Evolutionary conservation across 2,113 vertebrate genomes (phyloP).

Genomic region (Actenoides lindsayi): DNA sequence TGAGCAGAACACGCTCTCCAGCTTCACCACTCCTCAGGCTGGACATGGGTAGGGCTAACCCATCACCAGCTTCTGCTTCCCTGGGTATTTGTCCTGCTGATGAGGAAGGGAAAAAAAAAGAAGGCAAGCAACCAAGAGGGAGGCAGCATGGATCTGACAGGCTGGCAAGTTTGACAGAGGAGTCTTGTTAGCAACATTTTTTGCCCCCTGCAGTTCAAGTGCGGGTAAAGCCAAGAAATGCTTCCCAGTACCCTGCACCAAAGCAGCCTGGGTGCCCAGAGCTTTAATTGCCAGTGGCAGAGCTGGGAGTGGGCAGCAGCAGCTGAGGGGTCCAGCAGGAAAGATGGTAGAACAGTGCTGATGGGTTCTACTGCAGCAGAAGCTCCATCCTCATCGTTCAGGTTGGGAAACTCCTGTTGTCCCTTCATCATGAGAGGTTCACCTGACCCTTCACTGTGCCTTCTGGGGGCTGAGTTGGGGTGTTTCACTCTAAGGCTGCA

Average conservation of each 20-base stretch:
- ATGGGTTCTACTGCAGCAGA: accelerated
- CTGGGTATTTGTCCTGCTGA: background rate
- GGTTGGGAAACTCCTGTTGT: background rate
- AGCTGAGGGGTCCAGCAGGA: accelerated
- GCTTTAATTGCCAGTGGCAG: background rate
- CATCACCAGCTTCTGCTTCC: background rate
- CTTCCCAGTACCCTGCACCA: background rate
- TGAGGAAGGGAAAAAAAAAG: background rate
- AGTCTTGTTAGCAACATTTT: background rate
- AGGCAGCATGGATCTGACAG: conserved; percentile 10
- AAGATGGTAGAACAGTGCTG: background rate
- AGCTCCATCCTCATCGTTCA: background rate
- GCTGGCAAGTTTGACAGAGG: background rate
- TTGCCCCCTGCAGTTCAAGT: background rate
- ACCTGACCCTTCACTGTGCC: accelerated
- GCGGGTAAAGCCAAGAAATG: background rate
- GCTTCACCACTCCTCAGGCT: background rate
- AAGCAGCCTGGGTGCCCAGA: background rate
- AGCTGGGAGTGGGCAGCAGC: background rate
- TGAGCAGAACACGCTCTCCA: accelerated
- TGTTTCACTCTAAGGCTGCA: background rate
- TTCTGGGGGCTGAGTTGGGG: background rate
- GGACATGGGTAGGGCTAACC: background rate
- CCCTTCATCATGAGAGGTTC: background rate
- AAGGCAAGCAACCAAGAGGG: background rate